A percentile compares a stretch with the other conserved stretches of the same genome.
Conservation (phyloP, 2,113 vertebrate genomes). For the Thunnus thynnus region DNA sequence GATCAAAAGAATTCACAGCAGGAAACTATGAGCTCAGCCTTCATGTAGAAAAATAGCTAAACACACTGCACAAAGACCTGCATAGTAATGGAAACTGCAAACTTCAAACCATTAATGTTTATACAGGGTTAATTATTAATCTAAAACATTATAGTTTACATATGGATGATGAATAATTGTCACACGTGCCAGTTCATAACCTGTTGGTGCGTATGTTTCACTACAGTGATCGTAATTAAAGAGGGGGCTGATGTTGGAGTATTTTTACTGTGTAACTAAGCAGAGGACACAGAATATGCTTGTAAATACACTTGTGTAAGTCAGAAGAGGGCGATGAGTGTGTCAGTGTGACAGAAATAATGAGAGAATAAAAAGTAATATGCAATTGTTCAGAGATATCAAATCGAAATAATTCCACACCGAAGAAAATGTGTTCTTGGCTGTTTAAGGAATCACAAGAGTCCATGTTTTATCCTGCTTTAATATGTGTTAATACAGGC, state of each 20-base stretch:
- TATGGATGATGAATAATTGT: neutral
- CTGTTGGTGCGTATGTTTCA: neutral
- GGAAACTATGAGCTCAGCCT: too few species aligned
- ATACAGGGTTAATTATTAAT: too few species aligned
- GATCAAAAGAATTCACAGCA: too few species aligned
- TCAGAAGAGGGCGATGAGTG: neutral
- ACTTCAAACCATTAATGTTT: too few species aligned
- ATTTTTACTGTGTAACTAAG: neutral
- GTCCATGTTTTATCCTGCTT: constrained; percentile 36
- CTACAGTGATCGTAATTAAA: neutral
- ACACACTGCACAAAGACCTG: too few species aligned
- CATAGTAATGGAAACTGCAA: too few species aligned
- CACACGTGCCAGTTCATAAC: neutral
- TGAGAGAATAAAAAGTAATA: too few species aligned
- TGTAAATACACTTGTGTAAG: neutral
- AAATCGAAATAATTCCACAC: neutral
- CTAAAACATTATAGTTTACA: neutral
- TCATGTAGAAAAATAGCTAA: too few species aligned
- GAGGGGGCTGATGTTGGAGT: too few species aligned
- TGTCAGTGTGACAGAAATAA: neutral
- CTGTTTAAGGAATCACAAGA: constrained; percentile 16
- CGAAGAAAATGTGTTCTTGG: neutral
- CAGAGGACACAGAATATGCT: neutral
- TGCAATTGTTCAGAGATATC: too few species aligned
- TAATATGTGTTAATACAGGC: constrained; percentile 52